Evolutionary conservation across 2,113 vertebrate species (phyloP).

Genomic region (Cardinalis cardinalis): DNA sequence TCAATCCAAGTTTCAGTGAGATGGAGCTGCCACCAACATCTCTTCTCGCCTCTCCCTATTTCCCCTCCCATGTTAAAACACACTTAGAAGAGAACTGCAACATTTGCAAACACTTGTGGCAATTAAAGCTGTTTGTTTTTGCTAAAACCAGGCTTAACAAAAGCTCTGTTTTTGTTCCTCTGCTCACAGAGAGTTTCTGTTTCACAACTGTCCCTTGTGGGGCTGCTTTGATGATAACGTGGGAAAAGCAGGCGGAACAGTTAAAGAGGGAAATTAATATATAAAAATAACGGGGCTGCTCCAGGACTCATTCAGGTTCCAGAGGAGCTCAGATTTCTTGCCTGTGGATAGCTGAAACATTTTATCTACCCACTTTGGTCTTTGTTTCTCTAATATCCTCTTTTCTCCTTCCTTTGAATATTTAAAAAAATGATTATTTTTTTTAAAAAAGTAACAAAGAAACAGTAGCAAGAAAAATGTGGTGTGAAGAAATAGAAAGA

Average conservation of each 20-base stretch:
- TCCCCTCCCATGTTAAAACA: not conserved
- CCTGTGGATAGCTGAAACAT: conserved; percentile 20
- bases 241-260: conserved; percentile 49
- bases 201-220: conserved; percentile 17
- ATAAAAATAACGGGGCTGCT: conserved; percentile 47
- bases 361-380: not conserved
- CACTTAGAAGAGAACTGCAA: not conserved
- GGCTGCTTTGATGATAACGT: conserved; percentile 35
- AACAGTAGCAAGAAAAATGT: not conserved
- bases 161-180: not conserved
- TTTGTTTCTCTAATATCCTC: not conserved
- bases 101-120: not conserved
- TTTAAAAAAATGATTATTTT: not conserved
- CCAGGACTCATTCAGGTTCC: conserved; percentile 43
- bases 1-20: not conserved
- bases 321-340: conserved; percentile 23
- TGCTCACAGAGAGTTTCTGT: not conserved
- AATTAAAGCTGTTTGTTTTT: not conserved
- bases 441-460: not conserved
- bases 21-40: not conserved
- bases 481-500: not conserved
- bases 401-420: not conserved
- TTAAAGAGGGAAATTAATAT: conserved; percentile 11
- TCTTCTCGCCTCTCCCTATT: not conserved
- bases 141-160: not conserved